Conservation (phyloP, 2,888 invertebrate genomes). For the Apantesis nais region DNA sequence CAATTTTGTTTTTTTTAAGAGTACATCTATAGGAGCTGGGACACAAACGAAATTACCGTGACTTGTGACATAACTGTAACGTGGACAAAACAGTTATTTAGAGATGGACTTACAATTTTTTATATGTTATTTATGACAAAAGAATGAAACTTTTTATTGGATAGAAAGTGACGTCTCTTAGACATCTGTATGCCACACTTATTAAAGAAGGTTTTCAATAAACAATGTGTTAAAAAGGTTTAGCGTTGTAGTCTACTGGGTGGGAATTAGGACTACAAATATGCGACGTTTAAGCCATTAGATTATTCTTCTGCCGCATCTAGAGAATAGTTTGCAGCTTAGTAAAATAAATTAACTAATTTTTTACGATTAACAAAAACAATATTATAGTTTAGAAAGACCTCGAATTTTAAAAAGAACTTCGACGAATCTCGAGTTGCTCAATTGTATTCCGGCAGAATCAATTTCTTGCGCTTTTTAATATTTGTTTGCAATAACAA, state of each 20-base stretch:
- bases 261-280: background rate
- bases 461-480: background rate
- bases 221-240: background rate
- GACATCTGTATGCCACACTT: background rate
- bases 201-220: background rate
- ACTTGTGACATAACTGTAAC: constrained; percentile 13
- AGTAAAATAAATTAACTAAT: background rate
- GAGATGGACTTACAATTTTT: background rate
- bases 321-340: background rate
- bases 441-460: background rate
- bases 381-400: background rate
- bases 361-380: too few species aligned
- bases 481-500: background rate
- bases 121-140: background rate
- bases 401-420: background rate
- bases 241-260: background rate
- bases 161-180: background rate
- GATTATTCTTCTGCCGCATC: background rate
- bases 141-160: background rate
- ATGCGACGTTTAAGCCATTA: background rate
- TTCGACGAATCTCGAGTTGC: background rate
- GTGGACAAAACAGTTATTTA: background rate
- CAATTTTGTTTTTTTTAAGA: constrained; percentile 13
- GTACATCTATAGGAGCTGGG: constrained; percentile 8
- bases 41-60: constrained; percentile 17